These are phyloP conservation scores for Dasypus novemcinctus DNA, from an alignment of 2,113 vertebrate genomes.

Conservation along the genomic window DNA sequence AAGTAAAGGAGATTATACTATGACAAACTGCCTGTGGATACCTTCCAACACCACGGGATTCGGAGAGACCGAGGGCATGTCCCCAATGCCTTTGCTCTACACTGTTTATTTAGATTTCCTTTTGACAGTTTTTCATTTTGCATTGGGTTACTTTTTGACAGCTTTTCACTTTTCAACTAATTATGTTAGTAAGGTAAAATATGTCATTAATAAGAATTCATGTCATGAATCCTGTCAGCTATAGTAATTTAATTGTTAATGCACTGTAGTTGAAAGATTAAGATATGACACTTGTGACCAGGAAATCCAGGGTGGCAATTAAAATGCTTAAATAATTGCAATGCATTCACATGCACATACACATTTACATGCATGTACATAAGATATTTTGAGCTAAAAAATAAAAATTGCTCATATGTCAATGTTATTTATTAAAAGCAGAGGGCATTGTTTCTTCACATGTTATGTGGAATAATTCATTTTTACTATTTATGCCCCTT, in stretches of 20 bases:
- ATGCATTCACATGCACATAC: not conserved
- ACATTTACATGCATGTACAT: not conserved
- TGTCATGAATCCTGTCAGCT: not conserved
- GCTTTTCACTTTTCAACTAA: not conserved
- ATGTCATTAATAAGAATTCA: slow-evolving; percentile 1
- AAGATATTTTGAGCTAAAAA: not conserved
- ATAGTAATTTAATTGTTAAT: not conserved
- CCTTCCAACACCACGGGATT: not conserved
- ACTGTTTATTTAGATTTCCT: not conserved
- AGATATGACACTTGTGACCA: not conserved
- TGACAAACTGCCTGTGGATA: not conserved
- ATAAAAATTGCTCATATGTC: not conserved
- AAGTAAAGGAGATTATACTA: not conserved
- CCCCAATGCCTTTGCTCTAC: not conserved
- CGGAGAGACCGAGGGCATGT: not conserved
- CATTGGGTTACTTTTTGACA: not conserved
- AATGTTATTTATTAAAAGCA: not conserved
- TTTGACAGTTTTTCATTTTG: not conserved
- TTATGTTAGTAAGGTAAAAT: not conserved
- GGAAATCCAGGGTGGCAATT: not conserved
- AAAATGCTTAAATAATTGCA: not conserved
- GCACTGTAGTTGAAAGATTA: not conserved
- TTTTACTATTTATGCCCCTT: not conserved
- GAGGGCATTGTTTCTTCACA: not conserved
- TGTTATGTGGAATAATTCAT: not conserved